Evolutionary conservation across 2,888 invertebrate genomes (phyloP).

Genomic region (Eurytoma adleriae): DNA sequence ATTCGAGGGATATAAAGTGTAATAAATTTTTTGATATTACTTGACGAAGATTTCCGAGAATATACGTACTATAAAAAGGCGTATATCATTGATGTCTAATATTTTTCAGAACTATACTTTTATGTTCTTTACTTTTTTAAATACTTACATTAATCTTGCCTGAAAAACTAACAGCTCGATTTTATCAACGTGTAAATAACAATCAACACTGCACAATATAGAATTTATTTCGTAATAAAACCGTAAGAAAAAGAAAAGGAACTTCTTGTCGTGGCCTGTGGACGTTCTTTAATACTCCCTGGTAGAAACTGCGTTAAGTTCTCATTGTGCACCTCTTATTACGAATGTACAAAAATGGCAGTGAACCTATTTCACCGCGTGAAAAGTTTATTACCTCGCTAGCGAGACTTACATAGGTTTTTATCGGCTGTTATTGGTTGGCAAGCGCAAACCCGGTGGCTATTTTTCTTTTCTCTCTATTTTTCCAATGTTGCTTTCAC

Average conservation of each 20-base stretch:
- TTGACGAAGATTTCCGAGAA: too few relatives aligned
- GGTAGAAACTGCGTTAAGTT: conserved; percentile 61
- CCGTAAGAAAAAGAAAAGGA: too few relatives aligned
- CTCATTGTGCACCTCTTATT: conserved; percentile 65
- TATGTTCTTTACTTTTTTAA: too few relatives aligned
- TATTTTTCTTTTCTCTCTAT: conserved; percentile 16
- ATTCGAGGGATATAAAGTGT: too few relatives aligned
- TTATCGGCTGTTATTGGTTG: conserved; percentile 66
- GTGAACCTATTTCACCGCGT: conserved; percentile 36
- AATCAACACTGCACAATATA: neutral
- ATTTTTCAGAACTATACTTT: too few relatives aligned
- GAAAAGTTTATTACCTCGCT: conserved; percentile 64
- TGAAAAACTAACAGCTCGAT: neutral
- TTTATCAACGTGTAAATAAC: neutral
- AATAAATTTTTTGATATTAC: too few relatives aligned
- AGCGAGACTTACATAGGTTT: conserved; percentile 63
- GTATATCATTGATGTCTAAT: too few relatives aligned
- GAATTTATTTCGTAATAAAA: neutral
- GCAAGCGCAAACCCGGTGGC: conserved; percentile 19
- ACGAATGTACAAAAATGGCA: conserved; percentile 47
- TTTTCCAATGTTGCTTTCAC: too few relatives aligned
- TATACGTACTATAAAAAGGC: too few relatives aligned
- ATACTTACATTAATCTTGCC: too few relatives aligned
- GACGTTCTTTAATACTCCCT: conserved; percentile 26
- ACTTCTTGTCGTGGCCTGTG: too few relatives aligned